Conservation (phyloP, 2,888 invertebrate species). For the Branchipolynoe longqiensis region DNA sequence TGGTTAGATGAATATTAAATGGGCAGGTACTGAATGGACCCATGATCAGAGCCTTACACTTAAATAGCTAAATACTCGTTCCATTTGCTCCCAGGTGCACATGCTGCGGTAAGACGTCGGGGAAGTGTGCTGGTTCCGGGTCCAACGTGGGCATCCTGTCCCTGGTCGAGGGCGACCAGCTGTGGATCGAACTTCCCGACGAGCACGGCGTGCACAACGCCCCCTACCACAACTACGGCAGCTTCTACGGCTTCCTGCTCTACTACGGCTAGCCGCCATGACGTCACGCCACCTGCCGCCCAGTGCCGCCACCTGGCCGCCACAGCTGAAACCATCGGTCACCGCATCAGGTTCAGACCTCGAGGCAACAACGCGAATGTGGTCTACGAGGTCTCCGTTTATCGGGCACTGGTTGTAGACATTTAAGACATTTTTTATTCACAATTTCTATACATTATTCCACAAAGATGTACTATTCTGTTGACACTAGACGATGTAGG, state of each 20-base stretch:
- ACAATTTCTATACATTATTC: too few relatives aligned
- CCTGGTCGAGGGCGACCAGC: slow-evolving; percentile 64
- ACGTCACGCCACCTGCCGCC: too few relatives aligned
- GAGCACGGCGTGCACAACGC: slow-evolving; percentile 69
- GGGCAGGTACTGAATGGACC: too few relatives aligned
- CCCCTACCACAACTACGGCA: slow-evolving; percentile 69
- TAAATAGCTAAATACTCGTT: not conserved
- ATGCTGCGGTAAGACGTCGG: slow-evolving; percentile 62
- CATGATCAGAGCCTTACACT: not conserved
- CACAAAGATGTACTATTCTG: too few relatives aligned
- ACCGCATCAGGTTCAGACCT: not conserved
- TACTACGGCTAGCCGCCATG: slow-evolving; percentile 39
- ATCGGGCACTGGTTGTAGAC: too few relatives aligned
- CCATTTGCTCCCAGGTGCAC: slow-evolving; percentile 63
- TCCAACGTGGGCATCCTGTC: slow-evolving; percentile 65
- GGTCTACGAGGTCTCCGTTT: too few relatives aligned
- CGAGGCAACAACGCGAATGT: not conserved
- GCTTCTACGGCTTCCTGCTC: slow-evolving; percentile 67
- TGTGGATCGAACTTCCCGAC: slow-evolving; percentile 68
- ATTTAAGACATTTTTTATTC: too few relatives aligned
- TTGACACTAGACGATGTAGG: too few relatives aligned
- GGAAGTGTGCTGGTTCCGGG: slow-evolving; percentile 66
- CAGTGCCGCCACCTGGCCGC: slow-evolving; percentile 39
- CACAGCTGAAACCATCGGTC: slow-evolving; percentile 42
- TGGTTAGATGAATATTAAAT: too few relatives aligned